Conservation (phyloP, 2,888 invertebrate genomes). For the Melitaea athalia region DNA sequence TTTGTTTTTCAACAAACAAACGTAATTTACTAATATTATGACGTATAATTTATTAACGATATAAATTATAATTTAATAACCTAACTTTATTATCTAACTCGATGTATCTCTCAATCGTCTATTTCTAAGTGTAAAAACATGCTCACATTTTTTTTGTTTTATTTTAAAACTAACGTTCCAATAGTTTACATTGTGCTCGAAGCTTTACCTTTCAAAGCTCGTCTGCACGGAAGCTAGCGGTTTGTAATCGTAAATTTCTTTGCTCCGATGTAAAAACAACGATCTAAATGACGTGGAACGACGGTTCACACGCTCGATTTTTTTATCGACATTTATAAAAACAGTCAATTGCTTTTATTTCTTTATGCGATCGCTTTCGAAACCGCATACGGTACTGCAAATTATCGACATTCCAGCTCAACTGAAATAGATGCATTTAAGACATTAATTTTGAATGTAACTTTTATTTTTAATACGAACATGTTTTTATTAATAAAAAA, state of each 20-base stretch:
- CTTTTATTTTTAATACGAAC: too few species aligned
- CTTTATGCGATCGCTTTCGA: slow-evolving; percentile 28
- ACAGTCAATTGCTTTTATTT: slow-evolving; percentile 31
- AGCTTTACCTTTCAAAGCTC: neutral
- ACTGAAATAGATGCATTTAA: neutral
- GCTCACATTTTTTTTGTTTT: neutral
- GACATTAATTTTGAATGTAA: neutral
- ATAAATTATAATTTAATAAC: too few species aligned
- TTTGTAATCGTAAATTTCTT: slow-evolving; percentile 13
- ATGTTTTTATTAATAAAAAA: too few species aligned
- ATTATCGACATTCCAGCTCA: slow-evolving; percentile 10
- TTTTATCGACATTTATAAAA: slow-evolving; percentile 30
- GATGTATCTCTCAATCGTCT: too few species aligned
- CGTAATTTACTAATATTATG: too few species aligned
- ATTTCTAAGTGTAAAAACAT: too few species aligned
- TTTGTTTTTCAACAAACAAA: too few species aligned
- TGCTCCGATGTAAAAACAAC: slow-evolving; percentile 20
- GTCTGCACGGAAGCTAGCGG: slow-evolving; percentile 24
- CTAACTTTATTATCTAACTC: too few species aligned
- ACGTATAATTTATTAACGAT: too few species aligned
- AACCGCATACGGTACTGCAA: slow-evolving; percentile 34
- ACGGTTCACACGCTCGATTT: slow-evolving; percentile 34
- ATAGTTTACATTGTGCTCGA: too few species aligned
- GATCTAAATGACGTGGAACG: slow-evolving; percentile 17
- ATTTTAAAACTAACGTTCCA: too few species aligned